Evolutionary conservation across 2,797 vertebrate genomes (phyloP).

Genomic region (Arrhamphus sclerolepis): DNA sequence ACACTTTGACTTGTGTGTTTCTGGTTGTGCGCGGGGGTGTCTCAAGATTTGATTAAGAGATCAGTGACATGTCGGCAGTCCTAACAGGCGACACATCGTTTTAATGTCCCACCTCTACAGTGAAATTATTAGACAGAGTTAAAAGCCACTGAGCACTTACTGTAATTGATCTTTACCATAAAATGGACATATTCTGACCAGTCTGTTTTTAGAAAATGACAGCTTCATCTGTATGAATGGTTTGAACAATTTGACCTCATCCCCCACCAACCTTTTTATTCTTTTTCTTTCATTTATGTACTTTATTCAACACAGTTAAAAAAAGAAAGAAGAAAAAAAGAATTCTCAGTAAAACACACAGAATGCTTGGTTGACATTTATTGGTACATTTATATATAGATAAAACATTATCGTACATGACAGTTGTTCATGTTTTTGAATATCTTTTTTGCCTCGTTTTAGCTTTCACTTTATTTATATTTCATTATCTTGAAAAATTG

Average conservation of each 20-base stretch:
- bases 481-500: neutral
- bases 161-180: conserved; percentile 65
- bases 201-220: conserved; percentile 37
- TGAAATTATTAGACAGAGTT: conserved; percentile 52
- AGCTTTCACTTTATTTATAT: neutral
- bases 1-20: conserved; percentile 15
- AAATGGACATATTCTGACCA: conserved; percentile 52
- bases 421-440: neutral
- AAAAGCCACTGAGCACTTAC: conserved; percentile 66
- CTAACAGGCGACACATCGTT: conserved; percentile 37
- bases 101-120: conserved; percentile 59
- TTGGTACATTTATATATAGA: too few relatives aligned
- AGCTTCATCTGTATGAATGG: conserved; percentile 27
- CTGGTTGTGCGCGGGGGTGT: conserved; percentile 29
- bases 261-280: neutral
- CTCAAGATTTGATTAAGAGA: conserved; percentile 57
- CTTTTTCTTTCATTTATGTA: neutral
- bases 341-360: conserved; percentile 37
- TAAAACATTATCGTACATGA: too few relatives aligned
- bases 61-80: conserved; percentile 39
- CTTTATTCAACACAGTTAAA: conserved; percentile 5
- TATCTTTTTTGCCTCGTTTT: neutral
- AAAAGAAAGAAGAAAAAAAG: neutral
- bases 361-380: conserved; percentile 55
- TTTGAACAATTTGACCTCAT: conserved; percentile 12